These are phyloP conservation scores for Lepidurus packardi DNA, from an alignment of 1,140 invertebrate genomes.

Conservation along the genomic window DNA sequence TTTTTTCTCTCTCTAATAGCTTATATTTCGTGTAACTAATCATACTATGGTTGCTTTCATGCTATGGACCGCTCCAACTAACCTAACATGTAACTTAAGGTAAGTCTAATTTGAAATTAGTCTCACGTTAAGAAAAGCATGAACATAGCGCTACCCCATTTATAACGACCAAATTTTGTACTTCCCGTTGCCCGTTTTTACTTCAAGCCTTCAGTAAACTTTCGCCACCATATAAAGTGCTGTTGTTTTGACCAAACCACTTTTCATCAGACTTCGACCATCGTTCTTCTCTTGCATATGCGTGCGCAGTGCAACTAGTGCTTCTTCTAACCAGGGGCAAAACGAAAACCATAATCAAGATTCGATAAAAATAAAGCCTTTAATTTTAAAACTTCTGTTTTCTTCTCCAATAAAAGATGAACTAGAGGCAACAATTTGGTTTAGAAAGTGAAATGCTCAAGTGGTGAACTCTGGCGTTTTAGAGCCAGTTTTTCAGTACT, in stretches of 20 bases:
- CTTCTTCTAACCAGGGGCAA: neutral
- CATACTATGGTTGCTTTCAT: neutral
- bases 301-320: neutral
- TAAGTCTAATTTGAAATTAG: neutral
- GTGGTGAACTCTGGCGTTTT: neutral
- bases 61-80: neutral
- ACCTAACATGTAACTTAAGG: neutral
- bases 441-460: neutral
- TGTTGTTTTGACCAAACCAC: neutral
- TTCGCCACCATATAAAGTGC: neutral
- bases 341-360: neutral
- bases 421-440: slow-evolving; percentile 8
- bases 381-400: neutral
- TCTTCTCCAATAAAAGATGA: neutral
- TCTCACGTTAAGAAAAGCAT: neutral
- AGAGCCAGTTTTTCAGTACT: neutral
- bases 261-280: too few species aligned
- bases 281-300: neutral
- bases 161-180: neutral
- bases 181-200: neutral
- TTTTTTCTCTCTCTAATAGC: neutral
- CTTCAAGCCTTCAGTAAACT: neutral
- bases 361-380: slow-evolving; percentile 3
- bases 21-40: too few species aligned
- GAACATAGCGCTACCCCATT: neutral